Evolutionary conservation across 2,888 invertebrate species (phyloP).

Genomic region (Apoda limacodes): DNA sequence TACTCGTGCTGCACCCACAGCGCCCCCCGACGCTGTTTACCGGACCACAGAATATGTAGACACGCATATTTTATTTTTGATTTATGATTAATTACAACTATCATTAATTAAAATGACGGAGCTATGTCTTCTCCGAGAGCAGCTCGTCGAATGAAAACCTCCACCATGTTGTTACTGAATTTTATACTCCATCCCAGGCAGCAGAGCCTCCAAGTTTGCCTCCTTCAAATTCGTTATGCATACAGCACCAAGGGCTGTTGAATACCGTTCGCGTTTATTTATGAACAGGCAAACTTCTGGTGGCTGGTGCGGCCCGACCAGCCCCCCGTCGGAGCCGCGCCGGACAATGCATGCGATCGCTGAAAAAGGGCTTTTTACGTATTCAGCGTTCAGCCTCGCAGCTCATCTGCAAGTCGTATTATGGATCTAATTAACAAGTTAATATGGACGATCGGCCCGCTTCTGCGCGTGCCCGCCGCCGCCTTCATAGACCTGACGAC

Average conservation of each 20-base stretch:
- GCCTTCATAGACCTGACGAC: constrained; percentile 18
- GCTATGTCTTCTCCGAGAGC: constrained; percentile 66
- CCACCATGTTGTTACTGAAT: constrained; percentile 70
- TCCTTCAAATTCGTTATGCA: constrained; percentile 72
- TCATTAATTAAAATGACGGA: constrained; percentile 55
- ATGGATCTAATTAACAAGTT: constrained; percentile 92
- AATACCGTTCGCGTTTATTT: constrained; percentile 72
- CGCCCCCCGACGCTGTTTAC: too few relatives aligned
- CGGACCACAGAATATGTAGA: too few relatives aligned
- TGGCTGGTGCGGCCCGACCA: constrained; percentile 45
- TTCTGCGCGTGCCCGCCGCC: constrained; percentile 67
- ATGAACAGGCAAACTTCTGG: constrained; percentile 71
- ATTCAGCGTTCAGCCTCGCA: constrained; percentile 76
- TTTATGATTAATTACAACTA: constrained; percentile 22
- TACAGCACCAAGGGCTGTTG: constrained; percentile 73
- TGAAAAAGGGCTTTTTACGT: constrained; percentile 77
- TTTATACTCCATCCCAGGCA: constrained; percentile 70
- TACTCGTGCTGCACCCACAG: too few relatives aligned
- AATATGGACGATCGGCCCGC: constrained; percentile 84
- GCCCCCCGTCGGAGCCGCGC: constrained; percentile 33
- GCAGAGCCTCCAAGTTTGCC: constrained; percentile 71
- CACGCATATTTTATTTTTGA: too few relatives aligned
- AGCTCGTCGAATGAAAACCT: constrained; percentile 67
- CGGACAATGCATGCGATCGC: constrained; percentile 64
- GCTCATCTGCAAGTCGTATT: constrained; percentile 92